Evolutionary conservation across 2,797 vertebrate species (phyloP).

Genomic region (Sylvia borin): DNA sequence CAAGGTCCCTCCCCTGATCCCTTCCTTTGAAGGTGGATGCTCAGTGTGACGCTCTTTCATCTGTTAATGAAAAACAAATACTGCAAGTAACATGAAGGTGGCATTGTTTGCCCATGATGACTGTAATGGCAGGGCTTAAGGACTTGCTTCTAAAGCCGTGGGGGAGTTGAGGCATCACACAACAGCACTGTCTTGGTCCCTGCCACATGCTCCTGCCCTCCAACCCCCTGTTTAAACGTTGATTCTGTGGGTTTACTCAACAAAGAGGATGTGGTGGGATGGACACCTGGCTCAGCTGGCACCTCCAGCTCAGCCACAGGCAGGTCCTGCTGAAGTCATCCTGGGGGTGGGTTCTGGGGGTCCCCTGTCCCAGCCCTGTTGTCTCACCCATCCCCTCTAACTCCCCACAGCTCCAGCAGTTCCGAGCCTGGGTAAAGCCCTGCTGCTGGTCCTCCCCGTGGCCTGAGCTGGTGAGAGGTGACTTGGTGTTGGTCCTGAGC

Average conservation of each 20-base stretch:
- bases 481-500: background rate
- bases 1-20: background rate
- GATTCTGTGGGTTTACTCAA: background rate
- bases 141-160: background rate
- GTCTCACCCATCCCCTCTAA: background rate
- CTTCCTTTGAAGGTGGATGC: background rate
- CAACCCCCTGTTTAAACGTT: background rate
- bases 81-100: background rate
- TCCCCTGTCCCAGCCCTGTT: background rate
- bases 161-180: background rate
- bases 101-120: background rate
- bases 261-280: background rate
- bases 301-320: rapidly evolving
- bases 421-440: background rate
- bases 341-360: no score
- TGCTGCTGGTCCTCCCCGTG: background rate
- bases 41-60: background rate
- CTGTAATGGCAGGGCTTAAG: background rate
- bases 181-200: background rate
- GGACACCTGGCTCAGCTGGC: background rate
- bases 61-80: background rate
- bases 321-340: background rate
- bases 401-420: background rate
- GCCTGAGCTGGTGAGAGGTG: background rate
- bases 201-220: background rate